Conservation (phyloP, 2,888 invertebrate species). For the Saturnia japonica region DNA sequence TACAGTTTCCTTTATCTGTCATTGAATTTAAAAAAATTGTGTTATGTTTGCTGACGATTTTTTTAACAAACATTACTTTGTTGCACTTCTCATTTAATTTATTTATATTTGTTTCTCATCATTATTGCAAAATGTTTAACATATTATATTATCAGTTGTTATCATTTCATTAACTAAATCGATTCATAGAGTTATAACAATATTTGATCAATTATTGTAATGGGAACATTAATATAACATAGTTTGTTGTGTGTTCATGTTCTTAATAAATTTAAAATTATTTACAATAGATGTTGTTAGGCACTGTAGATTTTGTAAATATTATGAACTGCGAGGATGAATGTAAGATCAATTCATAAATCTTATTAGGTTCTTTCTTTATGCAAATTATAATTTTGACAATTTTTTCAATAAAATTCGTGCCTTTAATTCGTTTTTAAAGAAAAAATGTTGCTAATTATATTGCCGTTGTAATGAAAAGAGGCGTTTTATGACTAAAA, state of each 20-base stretch:
- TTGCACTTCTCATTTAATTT: neutral
- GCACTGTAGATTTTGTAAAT: slow-evolving; percentile 62
- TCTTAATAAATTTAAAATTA: slow-evolving; percentile 4
- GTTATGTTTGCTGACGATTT: neutral
- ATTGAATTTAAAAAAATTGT: neutral
- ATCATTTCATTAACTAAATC: neutral
- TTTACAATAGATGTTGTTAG: slow-evolving; percentile 27
- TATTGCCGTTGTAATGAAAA: too few relatives aligned
- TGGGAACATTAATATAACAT: slow-evolving; percentile 4
- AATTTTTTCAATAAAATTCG: neutral
- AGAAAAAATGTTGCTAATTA: neutral
- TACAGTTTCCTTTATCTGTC: neutral
- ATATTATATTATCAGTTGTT: neutral
- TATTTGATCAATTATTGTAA: too few relatives aligned
- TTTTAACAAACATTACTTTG: neutral
- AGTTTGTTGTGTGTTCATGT: neutral
- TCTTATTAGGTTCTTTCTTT: slow-evolving; percentile 29
- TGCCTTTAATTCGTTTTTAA: neutral
- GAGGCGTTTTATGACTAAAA: too few relatives aligned
- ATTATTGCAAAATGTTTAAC: neutral
- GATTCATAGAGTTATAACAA: neutral
- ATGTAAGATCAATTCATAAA: slow-evolving; percentile 41
- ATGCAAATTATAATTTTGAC: slow-evolving; percentile 25
- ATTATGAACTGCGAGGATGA: slow-evolving; percentile 40
- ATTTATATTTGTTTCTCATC: neutral